These are phyloP conservation scores for Entomobrya multifasciata DNA, from an alignment of 2,888 invertebrate genomes.

Conservation along the genomic window DNA sequence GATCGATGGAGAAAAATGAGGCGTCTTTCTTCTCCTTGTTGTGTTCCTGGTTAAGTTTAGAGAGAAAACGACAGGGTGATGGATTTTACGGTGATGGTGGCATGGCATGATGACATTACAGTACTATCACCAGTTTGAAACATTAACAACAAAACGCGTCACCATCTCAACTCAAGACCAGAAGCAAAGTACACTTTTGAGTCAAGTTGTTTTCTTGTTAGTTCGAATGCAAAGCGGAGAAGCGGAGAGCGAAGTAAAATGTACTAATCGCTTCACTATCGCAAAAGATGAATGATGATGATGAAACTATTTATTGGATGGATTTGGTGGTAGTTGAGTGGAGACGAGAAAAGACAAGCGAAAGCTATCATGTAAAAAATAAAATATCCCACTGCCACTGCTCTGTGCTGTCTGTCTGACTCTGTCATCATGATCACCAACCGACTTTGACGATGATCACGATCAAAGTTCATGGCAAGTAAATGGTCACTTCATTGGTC, in stretches of 20 bases:
- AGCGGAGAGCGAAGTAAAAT: too few species aligned
- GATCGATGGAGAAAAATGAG: conserved; percentile 55
- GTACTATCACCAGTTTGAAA: conserved; percentile 24
- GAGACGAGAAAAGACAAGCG: too few species aligned
- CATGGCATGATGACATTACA: background rate
- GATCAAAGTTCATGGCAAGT: conserved; percentile 32
- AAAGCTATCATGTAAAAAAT: too few species aligned
- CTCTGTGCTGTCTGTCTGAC: too few species aligned
- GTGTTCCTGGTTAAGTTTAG: too few species aligned
- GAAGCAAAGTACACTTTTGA: conserved; percentile 31
- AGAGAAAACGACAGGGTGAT: background rate
- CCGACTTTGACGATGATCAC: background rate
- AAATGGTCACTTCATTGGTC: background rate
- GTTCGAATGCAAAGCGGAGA: too few species aligned
- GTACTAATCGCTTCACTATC: conserved; percentile 8
- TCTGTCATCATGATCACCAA: too few species aligned
- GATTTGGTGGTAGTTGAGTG: too few species aligned
- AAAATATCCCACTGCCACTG: too few species aligned
- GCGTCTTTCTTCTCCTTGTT: conserved; percentile 51
- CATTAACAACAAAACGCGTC: conserved; percentile 12
- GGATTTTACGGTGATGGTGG: conserved; percentile 24
- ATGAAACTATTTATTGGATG: conserved; percentile 22
- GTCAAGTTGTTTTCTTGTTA: conserved; percentile 24
- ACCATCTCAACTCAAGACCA: conserved; percentile 28
- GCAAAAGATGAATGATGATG: conserved; percentile 35